A percentile compares a stretch with the other conserved stretches of the same genome.
These are phyloP conservation scores for Neosilurus mollespiculum DNA, from an alignment of 2,797 vertebrate genomes.

Conservation along the genomic window DNA sequence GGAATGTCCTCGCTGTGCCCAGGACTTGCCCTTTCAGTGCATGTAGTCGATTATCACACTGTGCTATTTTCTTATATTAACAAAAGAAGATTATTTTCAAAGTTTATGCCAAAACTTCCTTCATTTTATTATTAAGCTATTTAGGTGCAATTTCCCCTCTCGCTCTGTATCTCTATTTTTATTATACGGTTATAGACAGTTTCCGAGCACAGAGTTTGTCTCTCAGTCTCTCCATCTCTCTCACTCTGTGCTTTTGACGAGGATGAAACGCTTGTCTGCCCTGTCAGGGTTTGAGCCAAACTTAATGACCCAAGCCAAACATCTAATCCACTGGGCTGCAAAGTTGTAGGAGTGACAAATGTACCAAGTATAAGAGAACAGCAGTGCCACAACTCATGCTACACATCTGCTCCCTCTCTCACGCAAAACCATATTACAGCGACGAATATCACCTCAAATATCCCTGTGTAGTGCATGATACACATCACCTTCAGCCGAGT, in stretches of 20 bases:
- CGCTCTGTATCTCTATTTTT: too few relatives aligned
- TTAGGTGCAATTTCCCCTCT: neutral
- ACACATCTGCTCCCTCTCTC: constrained; percentile 50
- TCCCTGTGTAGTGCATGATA: constrained; percentile 28
- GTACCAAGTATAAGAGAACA: constrained; percentile 47
- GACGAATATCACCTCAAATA: constrained; percentile 38
- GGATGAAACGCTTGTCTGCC: constrained; percentile 56
- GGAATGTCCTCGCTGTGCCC: too few relatives aligned
- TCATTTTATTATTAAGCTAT: neutral
- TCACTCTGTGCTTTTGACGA: constrained; percentile 47
- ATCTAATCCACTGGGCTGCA: constrained; percentile 56
- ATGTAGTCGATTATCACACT: too few relatives aligned
- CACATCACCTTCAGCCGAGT: neutral
- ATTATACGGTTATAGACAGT: neutral
- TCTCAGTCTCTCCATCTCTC: neutral
- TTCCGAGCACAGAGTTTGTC: neutral
- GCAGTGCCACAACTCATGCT: constrained; percentile 55
- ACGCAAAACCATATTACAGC: constrained; percentile 51
- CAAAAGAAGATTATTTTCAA: too few relatives aligned
- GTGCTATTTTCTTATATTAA: too few relatives aligned
- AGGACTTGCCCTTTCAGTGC: too few relatives aligned
- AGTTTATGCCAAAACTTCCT: too few relatives aligned
- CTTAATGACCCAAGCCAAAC: constrained; percentile 59
- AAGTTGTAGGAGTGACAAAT: constrained; percentile 56
- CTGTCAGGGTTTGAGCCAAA: constrained; percentile 59